Base-by-base conservation (phyloP, 2,888 invertebrate genomes). In the Cephus spinipes region DNA sequence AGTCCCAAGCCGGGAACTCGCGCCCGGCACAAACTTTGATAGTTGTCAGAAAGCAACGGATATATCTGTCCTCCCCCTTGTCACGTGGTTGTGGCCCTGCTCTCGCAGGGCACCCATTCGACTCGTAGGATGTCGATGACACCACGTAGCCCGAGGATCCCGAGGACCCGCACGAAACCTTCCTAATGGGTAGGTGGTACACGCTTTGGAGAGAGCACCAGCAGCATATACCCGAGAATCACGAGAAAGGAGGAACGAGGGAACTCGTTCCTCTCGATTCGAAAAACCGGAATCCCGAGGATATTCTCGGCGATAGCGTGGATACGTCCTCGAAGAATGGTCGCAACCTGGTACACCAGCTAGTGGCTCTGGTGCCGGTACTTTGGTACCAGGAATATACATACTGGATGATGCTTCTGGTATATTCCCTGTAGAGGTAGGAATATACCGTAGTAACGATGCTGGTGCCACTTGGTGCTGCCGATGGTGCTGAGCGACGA, bases 1-100 rank as follows among this genome's bases (percentile, higher is more conserved):
- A 87, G 82, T 85, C 85, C 55, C 55, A 55, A 55, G 79, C 75
- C 76, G 69, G 69, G 35, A 69, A 30, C 33, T 71, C 71, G 71
- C 71, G 71, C 71, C 71, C 71, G 3, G 71, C 71, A 71, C 32
- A 55, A 33, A 71, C 71, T 71, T 71, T 71, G 71, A 71, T 71
- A 71, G 71, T 71, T 71, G 33, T 71, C 71, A 55, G 55, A 55
- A 55, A 23, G 55, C 71, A 33, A 33, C 71, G 71, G 71, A 31
- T 71, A 71, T 71, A 71, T 71, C 32, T 71, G 32, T 71, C 71
- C 71, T 71, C 32, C 71, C 71, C 31, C 71, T 23, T 55, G 55
- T 55, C 9, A 23, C 9, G 9, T 0, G 55, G 23, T 23, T 2
- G 23, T 23, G 23, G 55, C 55, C 55, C 55, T 55, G 55, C 55